Evolutionary conservation across 2,888 invertebrate species (phyloP), one percentile per base, ranked within the genome.

Genomic region (Watsonalla binaria): DNA sequence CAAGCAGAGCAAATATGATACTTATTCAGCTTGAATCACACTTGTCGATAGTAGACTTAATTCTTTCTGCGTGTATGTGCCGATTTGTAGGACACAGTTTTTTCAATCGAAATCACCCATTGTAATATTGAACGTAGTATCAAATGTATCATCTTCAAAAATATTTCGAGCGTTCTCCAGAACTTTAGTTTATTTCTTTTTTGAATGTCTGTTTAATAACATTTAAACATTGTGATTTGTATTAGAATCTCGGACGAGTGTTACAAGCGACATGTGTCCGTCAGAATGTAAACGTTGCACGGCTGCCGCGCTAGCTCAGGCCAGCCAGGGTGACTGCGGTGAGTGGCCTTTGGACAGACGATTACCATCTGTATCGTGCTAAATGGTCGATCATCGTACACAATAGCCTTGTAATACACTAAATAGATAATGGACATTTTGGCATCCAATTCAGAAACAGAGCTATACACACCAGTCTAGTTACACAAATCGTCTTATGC

Each of bases 231-330:
- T 42, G 42, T 42, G 42, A 11, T 42, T 42, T 42, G 42, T 42
- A 42, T 42, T 42, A 72, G 80, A 78, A 70, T 68, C 75, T 60
- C 65, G 73, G 62, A 63, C 72, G 74, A 77, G 77, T 80, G 77
- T 84, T 76, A 68, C 80, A 77, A 82, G 76, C 62, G 77, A 74
- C 58, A 72, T 76, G 71, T 86, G 84, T 65, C 66, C 68, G 54
- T 72, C 70, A 54, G 77, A 80, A 74, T 90, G 90, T 81, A 89
- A 82, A 74, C 78, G 86, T 62, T 90, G 90, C 71, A 80, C 79
- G 46, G 83, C 83, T 51, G 82, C 83, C 47, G 84, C 84, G 46
- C 73, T 90, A 57, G 82, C 80, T 52, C 80, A 78, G 62, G 85
- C 85, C 56, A 78, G 70, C 65, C 75, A 72, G 61, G 77, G 84